Evolutionary conservation across 2,797 vertebrate genomes (phyloP), one percentile per base, ranked within the genome.

Genomic region (Tragelaphus oryx): DNA sequence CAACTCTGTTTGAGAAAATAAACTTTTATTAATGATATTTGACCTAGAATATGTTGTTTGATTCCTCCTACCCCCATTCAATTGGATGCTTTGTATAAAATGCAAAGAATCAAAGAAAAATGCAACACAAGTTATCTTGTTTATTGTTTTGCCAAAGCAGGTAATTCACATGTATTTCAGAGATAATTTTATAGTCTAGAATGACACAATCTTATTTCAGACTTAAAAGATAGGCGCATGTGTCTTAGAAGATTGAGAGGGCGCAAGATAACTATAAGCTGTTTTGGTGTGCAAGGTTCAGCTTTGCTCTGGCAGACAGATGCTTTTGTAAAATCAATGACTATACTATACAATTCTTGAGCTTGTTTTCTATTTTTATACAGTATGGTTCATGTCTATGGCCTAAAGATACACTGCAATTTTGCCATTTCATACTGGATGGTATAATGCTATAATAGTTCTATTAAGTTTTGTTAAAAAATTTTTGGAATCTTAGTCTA

Each of bases 391-490:
- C 26, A 86, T 88, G 71, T 95, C 33, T 96, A 18, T 83, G 55
- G 30, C 46, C 50, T 96, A 80, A 83, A 75, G 59, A 95, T 84
- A 92, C 4, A 83, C 22, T 48, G 18, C 17, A 79, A 71, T 84
- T 95, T 97, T 94, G 59, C 7, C 6, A 85, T 93, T 62, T 93
- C 50, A 85, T 28, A 46, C 52, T 84, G 96, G 80, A 85, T 95
- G 60, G 26, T 79, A 71, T 96, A 85, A 84, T 5, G 60, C 4
- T 90, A 28, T 44, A 92, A 91, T 41, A 92, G 30, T 37, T 91
- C 37, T 86, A 94, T 92, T 96, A 92, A 80, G 16, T 89, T 96
- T 87, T 57, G 18, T 93, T 95, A 91, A 84, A 93, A 26, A 26
- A 0, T 24, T 79, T 95, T 78, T 95, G 20, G 75, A 68, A 92